Base-by-base conservation (phyloP, 2,888 invertebrate genomes). In the Acronicta aceris region DNA sequence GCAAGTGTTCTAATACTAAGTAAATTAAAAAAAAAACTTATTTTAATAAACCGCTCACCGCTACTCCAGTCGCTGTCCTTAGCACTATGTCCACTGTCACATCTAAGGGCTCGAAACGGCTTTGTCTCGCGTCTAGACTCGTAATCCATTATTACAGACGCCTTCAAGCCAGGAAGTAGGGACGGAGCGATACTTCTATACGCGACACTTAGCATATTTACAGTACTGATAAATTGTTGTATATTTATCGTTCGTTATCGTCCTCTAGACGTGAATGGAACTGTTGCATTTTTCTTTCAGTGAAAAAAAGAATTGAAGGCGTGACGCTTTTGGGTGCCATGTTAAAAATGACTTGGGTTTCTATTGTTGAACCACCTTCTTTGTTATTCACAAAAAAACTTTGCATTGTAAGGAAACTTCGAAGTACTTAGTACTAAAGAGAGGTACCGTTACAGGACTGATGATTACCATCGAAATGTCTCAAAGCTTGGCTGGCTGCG, bases 131-230 rank as follows among this genome's bases (percentile, higher is more conserved):
- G 90, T 90, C 90, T 91, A 92, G 92, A 90, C 92, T 89, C 87
- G 90, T 92, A 93, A 93, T 93, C 92, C 91, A 92, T 93, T 93
- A 93, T 90, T 89, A 88, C 88, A 87, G 84, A 87, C 89, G 85
- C 89, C 85, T 82, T 83, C 82, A 77, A 79, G 80, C 76, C 83
- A 79, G 78, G 78, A 78, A 78, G 77, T 79, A 81, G 83, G 86
- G 87, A 87, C 89, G 83, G 82, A 78, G 83, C 83, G 83, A 87
- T 86, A 85, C 84, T 81, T 83, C 86, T 85, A 88, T 88, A 86
- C 81, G 82, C 85, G 85, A 87, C 79, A 89, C 90, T 92, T 90
- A 89, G 91, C 88, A 92, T 93, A 92, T 89, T 92, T 89, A 88
- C 88, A 81, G 85, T 81, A 81, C 87, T 91, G 92, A 93, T 88